A percentile compares a stretch with the other conserved stretches of the same genome.
Evolutionary conservation across 2,113 vertebrate genomes (phyloP).

Genomic region (mouse (Mus musculus)): GRCm39 chr1:77057501-77058000

Average conservation of each 20-base stretch:
- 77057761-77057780: neutral
- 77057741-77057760: neutral
- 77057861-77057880: neutral
- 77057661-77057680: neutral
- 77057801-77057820: neutral
- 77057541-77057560: neutral
- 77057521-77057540: neutral
- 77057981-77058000: neutral
- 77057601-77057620: neutral
- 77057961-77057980: neutral
- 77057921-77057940: neutral
- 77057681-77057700: neutral
- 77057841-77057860: neutral
- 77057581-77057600: neutral
- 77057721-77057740: neutral
- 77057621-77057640: neutral
- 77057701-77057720: neutral
- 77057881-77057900: neutral
- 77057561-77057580: neutral
- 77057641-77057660: neutral
- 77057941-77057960: neutral
- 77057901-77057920: neutral
- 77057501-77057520: neutral
- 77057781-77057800: neutral
- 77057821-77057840: neutral